Percentiles rank a stretch among this genome's conserved stretches.
Evolutionary conservation across 2,113 vertebrate genomes (phyloP).

Genomic region (Canis aureus): DNA sequence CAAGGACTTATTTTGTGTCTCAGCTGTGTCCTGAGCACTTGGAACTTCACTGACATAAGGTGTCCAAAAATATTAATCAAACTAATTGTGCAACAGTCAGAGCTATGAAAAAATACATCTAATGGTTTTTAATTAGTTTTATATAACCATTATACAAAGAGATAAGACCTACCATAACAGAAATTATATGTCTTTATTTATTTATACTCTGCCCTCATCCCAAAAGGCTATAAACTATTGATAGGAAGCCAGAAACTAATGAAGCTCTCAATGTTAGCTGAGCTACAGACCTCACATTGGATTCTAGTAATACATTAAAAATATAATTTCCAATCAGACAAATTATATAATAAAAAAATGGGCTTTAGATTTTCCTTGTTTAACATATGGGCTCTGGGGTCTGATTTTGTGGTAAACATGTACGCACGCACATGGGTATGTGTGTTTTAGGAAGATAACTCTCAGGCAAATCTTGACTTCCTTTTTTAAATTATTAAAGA

Average conservation of each 20-base stretch:
- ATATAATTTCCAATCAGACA: background rate
- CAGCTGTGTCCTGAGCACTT: background rate
- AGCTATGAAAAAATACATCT: background rate
- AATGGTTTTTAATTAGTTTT: background rate
- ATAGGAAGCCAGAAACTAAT: background rate
- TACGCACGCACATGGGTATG: background rate
- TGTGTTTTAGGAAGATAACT: background rate
- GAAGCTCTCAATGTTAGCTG: background rate
- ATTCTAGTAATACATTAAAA: conserved; percentile 8
- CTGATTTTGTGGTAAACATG: background rate
- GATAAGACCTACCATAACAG: background rate
- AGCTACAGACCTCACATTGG: background rate
- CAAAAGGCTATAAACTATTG: background rate
- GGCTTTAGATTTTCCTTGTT: background rate
- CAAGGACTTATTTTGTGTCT: background rate
- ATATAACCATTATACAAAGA: background rate
- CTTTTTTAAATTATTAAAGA: conserved; percentile 35
- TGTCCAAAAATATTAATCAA: background rate
- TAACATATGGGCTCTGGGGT: background rate
- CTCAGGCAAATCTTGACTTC: background rate
- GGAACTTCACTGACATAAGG: background rate
- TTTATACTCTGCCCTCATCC: background rate
- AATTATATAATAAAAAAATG: background rate
- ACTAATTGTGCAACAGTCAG: background rate
- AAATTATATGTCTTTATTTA: background rate